Percentiles rank a stretch among this genome's conserved stretches.
Conservation (phyloP, 1,140 invertebrate genomes). For the Diuraphis noxia region DNA sequence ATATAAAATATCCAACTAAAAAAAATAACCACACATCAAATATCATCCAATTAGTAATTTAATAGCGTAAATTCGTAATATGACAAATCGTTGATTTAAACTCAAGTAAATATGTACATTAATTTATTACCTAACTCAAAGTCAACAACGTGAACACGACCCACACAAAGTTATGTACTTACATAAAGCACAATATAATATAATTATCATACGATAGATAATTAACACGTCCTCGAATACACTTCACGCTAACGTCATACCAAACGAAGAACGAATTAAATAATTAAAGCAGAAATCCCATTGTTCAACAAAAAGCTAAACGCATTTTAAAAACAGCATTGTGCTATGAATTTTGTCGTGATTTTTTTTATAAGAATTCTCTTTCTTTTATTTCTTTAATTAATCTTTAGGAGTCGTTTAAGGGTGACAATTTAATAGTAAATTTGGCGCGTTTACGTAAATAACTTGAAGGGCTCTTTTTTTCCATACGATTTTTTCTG, state of each 20-base stretch:
- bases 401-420: constrained; percentile 19
- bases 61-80: neutral
- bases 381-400: neutral
- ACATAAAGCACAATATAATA: neutral
- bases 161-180: neutral
- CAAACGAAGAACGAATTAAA: neutral
- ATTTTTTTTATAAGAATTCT: neutral
- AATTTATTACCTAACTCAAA: neutral
- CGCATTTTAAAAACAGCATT: neutral
- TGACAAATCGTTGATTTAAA: neutral
- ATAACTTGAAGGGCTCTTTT: neutral
- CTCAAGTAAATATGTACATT: neutral
- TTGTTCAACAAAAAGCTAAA: neutral
- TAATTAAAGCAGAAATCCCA: neutral
- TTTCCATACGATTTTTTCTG: neutral
- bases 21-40: neutral
- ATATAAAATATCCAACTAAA: neutral
- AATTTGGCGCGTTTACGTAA: constrained; percentile 8
- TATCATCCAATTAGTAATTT: neutral
- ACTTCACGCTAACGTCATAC: neutral
- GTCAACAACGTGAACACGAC: neutral
- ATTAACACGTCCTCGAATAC: neutral
- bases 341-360: neutral
- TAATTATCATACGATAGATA: neutral
- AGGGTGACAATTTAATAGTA: constrained; percentile 19